Evolutionary conservation across 1,140 invertebrate genomes (phyloP).

Genomic region (Drosophila murphyi): DNA sequence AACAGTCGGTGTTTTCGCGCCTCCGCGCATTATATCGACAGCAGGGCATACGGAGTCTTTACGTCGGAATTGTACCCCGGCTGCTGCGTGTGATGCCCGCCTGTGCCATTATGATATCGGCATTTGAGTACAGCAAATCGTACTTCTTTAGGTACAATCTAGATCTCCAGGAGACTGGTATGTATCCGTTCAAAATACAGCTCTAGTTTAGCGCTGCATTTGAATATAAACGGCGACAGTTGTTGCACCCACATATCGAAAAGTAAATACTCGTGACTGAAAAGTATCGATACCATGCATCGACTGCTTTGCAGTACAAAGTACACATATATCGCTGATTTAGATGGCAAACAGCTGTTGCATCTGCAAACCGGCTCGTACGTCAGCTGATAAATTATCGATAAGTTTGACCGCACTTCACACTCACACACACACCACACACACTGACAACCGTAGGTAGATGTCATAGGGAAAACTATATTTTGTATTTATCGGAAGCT

Average conservation of each 20-base stretch:
- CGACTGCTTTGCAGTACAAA: too few species aligned
- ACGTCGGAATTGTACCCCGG: conserved; percentile 93
- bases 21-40: conserved; percentile 88
- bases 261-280: not conserved
- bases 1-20: conserved; percentile 85
- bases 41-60: conserved; percentile 90
- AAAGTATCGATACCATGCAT: too few species aligned
- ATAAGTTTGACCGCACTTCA: conserved; percentile 10
- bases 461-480: not conserved
- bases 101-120: conserved; percentile 98
- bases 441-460: not conserved
- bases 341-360: not conserved
- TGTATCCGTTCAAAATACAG: conserved; percentile 10
- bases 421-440: conserved; percentile 1
- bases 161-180: conserved; percentile 53
- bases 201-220: not conserved
- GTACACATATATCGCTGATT: too few species aligned
- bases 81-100: conserved; percentile 98
- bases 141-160: conserved; percentile 90
- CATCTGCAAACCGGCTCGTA: not conserved
- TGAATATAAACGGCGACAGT: not conserved
- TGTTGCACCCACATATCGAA: not conserved
- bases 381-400: conserved; percentile 22
- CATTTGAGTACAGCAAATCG: conserved; percentile 96
- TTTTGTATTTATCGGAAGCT: conserved; percentile 9